These are phyloP conservation scores for Kuschelorhynchus macadamiae DNA, from an alignment of 2,888 invertebrate species.

Conservation along the genomic window DNA sequence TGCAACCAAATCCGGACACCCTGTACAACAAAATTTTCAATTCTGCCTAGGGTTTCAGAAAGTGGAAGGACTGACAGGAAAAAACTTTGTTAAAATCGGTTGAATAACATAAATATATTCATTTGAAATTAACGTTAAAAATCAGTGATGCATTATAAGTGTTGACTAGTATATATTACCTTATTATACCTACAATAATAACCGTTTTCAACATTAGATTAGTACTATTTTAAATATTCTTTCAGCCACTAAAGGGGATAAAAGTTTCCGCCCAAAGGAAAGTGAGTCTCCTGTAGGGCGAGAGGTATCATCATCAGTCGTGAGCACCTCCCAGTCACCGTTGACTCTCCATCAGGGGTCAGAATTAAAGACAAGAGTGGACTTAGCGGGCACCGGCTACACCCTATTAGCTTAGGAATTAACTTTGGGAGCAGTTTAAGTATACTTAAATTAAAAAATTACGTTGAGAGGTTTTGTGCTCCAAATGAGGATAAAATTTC, in stretches of 20 bases:
- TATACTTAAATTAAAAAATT: not conserved
- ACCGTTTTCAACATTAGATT: too few relatives aligned
- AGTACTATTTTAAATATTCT: too few relatives aligned
- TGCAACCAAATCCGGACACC: too few relatives aligned
- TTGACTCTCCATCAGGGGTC: not conserved
- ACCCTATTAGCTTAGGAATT: not conserved
- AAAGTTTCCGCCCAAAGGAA: constrained; percentile 38
- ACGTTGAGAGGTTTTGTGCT: not conserved
- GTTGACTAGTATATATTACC: too few relatives aligned
- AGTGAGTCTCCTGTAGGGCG: constrained; percentile 72
- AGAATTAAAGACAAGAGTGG: not conserved
- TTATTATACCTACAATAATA: too few relatives aligned
- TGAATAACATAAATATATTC: too few relatives aligned
- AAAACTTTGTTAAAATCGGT: too few relatives aligned
- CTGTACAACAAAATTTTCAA: too few relatives aligned
- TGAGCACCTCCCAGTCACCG: constrained; percentile 77
- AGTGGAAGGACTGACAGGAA: too few relatives aligned
- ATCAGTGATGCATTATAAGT: too few relatives aligned
- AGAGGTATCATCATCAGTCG: constrained; percentile 79
- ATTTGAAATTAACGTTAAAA: too few relatives aligned
- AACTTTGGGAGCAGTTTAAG: constrained; percentile 7
- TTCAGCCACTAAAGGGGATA: constrained; percentile 44
- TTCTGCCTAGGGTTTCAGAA: too few relatives aligned
- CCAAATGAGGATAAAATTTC: not conserved
- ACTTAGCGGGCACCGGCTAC: constrained; percentile 4